Percentiles rank a stretch among this genome's conserved stretches.
Conservation (phyloP, 2,888 invertebrate species). For the Cataglyphis livida region DNA sequence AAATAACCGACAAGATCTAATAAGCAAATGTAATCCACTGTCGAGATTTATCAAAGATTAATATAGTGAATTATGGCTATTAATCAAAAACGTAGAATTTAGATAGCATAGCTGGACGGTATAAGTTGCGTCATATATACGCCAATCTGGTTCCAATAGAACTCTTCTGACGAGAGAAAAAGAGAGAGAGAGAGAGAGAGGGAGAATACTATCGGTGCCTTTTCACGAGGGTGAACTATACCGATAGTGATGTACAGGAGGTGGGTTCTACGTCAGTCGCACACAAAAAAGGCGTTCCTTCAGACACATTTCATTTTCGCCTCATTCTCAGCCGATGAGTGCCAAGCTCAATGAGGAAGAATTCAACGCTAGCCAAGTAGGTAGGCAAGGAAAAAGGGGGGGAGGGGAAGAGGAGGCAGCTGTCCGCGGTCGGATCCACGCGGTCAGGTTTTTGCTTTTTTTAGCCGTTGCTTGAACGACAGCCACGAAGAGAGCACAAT, state of each 20-base stretch:
- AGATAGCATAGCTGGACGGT: slow-evolving; percentile 19
- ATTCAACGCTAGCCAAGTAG: slow-evolving; percentile 48
- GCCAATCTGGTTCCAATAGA: slow-evolving; percentile 28
- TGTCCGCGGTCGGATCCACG: slow-evolving; percentile 67
- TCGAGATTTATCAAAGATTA: slow-evolving; percentile 13
- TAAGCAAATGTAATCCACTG: background rate
- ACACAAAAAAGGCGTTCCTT: slow-evolving; percentile 37
- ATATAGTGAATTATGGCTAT: slow-evolving; percentile 18
- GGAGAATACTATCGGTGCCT: slow-evolving; percentile 26
- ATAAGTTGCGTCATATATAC: slow-evolving; percentile 14
- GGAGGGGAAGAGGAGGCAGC: slow-evolving; percentile 49
- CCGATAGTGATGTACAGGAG: slow-evolving; percentile 44
- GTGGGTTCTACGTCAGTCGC: slow-evolving; percentile 34
- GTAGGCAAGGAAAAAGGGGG: slow-evolving; percentile 30
- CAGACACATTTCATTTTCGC: slow-evolving; percentile 56
- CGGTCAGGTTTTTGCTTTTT: slow-evolving; percentile 67
- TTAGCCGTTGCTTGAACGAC: slow-evolving; percentile 72
- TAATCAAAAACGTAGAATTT: slow-evolving; percentile 21
- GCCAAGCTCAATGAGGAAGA: slow-evolving; percentile 53
- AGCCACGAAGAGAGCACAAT: slow-evolving; percentile 78
- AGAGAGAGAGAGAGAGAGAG: background rate
- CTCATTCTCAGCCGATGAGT: slow-evolving; percentile 59
- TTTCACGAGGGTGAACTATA: slow-evolving; percentile 26
- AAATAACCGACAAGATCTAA: slow-evolving; percentile 10
- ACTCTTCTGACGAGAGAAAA: slow-evolving; percentile 19